Base-by-base conservation (phyloP, 2,888 invertebrate genomes). In the Dryadula phaetusa region DNA sequence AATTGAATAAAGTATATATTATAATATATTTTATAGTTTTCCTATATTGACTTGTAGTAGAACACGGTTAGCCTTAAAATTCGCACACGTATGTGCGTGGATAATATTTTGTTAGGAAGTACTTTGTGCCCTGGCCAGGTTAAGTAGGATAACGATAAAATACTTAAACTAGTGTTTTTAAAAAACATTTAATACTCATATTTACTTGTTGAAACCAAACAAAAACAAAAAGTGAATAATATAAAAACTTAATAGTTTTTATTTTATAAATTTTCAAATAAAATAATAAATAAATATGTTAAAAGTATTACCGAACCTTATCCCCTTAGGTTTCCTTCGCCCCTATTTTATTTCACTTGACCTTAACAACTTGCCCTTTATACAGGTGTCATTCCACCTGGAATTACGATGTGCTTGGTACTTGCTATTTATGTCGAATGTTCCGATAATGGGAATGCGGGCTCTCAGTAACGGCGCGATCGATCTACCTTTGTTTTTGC, bases 371-470 rank as follows among this genome's bases (percentile, higher is more conserved):
- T 72, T 67, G 67, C 84, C 83, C 83, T 85, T 74, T 74, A 70
- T 75, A 87, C 90, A 90, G 90, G 90, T 90, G 90, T 74, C 70
- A 72, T 69, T 73, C 77, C 89, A 90, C 90, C 89, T 90, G 90
- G 88, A 84, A 84, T 80, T 79, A 81, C 76, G 72, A 66, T 62
- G 58, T 62, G 54, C 32, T 66, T 34, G 54, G 58, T 66, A 49
- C 65, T 74, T 72, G 77, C 78, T 76, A 71, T 76, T 68, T 69
- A 66, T 70, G 54, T 67, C 42, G 62, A 42, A 42, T 32, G 44
- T 46, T 78, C 46, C 69, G 75, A 75, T 75, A 76, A 70, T 53
- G 67, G 66, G 81, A 78, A 76, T 79, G 75, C 77, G 77, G 66
- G 70, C 70, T 75, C 74, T 73, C 75, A 72, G 73, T 78, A 79